phyloP scores from a whole-genome alignment of 2,888 invertebrate genomes.

The Acrobeloides nanus region DNA sequence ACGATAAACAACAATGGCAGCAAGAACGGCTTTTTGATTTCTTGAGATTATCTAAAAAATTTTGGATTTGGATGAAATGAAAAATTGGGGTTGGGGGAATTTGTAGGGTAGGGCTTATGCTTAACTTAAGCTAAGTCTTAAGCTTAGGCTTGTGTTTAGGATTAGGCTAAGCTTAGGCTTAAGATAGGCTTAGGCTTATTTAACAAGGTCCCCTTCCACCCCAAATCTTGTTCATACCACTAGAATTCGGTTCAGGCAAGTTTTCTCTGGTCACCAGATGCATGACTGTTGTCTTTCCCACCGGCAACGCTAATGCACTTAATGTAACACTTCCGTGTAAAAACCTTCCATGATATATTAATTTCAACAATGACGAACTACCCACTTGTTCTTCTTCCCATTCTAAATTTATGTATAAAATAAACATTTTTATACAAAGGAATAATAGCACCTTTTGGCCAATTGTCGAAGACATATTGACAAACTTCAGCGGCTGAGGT shows the following conservation, averaged over 20 bases:
- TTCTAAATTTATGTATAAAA: slow-evolving; percentile 61
- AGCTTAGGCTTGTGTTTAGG: too few relatives aligned
- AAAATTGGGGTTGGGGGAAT: too few relatives aligned
- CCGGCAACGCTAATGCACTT: slow-evolving; percentile 80
- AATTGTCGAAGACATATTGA: slow-evolving; percentile 95
- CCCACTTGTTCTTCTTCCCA: slow-evolving; percentile 92
- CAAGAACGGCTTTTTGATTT: too few relatives aligned
- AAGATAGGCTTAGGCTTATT: too few relatives aligned
- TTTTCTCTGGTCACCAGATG: slow-evolving; percentile 98
- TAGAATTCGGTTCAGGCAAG: slow-evolving; percentile 86
- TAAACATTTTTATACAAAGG: background rate
- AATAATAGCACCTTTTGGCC: slow-evolving; percentile 79
- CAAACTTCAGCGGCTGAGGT: slow-evolving; percentile 98
- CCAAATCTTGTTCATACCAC: too few relatives aligned
- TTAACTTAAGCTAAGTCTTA: too few relatives aligned
- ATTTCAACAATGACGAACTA: slow-evolving; percentile 79
- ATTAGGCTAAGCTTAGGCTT: too few relatives aligned
- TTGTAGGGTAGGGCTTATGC: too few relatives aligned
- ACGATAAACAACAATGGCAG: too few relatives aligned
- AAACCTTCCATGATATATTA: slow-evolving; percentile 99
- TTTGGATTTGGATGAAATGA: too few relatives aligned
- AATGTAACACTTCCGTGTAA: slow-evolving; percentile 85
- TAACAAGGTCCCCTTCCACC: too few relatives aligned
- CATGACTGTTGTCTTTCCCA: slow-evolving; percentile 98
- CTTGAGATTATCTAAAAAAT: too few relatives aligned